Percentiles rank a stretch among this genome's conserved stretches.
Evolutionary conservation across 2,888 invertebrate genomes (phyloP).

Genomic region (Latrodectus hesperus): DNA sequence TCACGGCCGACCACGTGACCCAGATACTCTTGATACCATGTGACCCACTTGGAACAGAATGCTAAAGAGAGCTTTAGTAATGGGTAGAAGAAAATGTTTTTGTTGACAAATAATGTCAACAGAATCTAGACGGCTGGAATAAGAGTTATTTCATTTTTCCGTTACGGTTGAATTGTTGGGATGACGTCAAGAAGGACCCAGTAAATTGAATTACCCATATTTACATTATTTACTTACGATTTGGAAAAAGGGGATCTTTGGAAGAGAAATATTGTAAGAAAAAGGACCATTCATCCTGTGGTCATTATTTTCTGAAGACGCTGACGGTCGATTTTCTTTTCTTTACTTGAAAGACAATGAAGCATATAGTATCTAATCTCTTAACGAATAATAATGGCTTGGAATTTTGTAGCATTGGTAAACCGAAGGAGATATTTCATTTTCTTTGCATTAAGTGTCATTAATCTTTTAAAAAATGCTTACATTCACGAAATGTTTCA

Average conservation of each 20-base stretch:
- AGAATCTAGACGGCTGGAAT: conserved; percentile 55
- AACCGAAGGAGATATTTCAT: too few species aligned
- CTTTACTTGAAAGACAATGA: background rate
- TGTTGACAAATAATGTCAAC: conserved; percentile 68
- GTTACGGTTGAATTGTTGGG: conserved; percentile 62
- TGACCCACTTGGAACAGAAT: conserved; percentile 66
- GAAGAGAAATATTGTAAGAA: conserved; percentile 25
- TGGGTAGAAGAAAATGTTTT: conserved; percentile 42
- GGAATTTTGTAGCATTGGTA: too few species aligned
- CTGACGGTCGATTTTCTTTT: conserved; percentile 21
- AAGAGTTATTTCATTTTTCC: conserved; percentile 49
- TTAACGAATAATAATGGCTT: conserved; percentile 1
- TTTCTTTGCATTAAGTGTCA: too few species aligned
- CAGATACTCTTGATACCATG: conserved; percentile 61
- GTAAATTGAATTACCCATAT: conserved; percentile 67
- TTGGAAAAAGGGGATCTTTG: conserved; percentile 30
- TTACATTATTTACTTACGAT: conserved; percentile 64
- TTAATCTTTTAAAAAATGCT: too few species aligned
- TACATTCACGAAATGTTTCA: too few species aligned
- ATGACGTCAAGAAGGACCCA: conserved; percentile 54
- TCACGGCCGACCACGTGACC: conserved; percentile 62
- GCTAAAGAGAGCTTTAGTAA: conserved; percentile 26
- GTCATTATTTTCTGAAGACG: conserved; percentile 12
- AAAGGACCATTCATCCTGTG: conserved; percentile 31
- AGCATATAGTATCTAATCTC: background rate